These are phyloP conservation scores for Cyanoramphus novaezelandiae DNA, from an alignment of 2,113 vertebrate species.

Conservation along the genomic window DNA sequence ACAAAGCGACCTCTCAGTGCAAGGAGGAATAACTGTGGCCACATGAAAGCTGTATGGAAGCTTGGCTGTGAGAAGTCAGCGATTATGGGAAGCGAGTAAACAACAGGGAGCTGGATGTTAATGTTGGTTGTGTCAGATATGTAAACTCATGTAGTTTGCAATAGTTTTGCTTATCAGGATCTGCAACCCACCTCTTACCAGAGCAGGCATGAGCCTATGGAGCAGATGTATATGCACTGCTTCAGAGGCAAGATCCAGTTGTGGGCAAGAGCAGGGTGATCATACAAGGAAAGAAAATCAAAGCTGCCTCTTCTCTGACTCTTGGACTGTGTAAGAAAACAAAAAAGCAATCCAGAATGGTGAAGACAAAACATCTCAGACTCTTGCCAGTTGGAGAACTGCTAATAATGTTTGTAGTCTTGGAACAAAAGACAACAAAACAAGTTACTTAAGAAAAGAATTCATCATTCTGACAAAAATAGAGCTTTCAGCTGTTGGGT, in stretches of 20 bases:
- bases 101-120: neutral
- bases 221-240: neutral
- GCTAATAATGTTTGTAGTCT: conserved; percentile 47
- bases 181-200: neutral
- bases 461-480: conserved; percentile 61
- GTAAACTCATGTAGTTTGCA: neutral
- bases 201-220: rapidly evolving
- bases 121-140: neutral
- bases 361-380: neutral
- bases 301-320: neutral
- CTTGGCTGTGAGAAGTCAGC: neutral
- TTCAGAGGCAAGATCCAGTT: neutral
- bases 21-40: conserved; percentile 14
- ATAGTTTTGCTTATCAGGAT: neutral
- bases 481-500: conserved; percentile 43
- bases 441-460: conserved; percentile 60
- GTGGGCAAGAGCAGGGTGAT: neutral
- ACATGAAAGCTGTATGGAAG: neutral
- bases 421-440: conserved; percentile 51
- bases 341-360: conserved; percentile 3
- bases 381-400: conserved; percentile 33
- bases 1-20: neutral
- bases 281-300: neutral
- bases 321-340: neutral
- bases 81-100: conserved; percentile 10